Base-by-base conservation (phyloP, 2,888 invertebrate species). In the Chloromyia formosa region DNA sequence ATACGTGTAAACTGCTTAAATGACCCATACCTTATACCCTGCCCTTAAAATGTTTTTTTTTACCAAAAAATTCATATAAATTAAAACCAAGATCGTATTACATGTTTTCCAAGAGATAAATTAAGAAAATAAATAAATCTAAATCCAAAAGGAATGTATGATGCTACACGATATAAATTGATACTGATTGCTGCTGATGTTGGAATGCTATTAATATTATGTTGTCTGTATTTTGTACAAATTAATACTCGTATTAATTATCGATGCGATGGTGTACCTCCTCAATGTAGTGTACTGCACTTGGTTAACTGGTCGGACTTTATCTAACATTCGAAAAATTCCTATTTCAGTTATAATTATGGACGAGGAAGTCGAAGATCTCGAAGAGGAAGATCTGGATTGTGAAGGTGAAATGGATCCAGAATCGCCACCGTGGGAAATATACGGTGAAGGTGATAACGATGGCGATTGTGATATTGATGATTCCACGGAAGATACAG, bases 401-500 rank as follows among this genome's bases (percentile, higher is more conserved):
- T 85, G 85, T 77, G 86, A 85, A 78, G 85, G 84, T 69, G 85
- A 86, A 81, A 83, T 85, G 81, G 81, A 81, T 77, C 84, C 84
- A 35, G 85, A 85, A 79, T 85, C 84, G 53, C 85, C 86, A 49
- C 83, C 86, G 58, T 86, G 86, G 86, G 86, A 86, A 80, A 83
- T 84, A 77, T 85, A 86, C 78, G 85, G 84, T 78, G 86, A 85
- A 76, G 83, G 82, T 77, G 85, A 85, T 75, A 82, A 82, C 77
- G 86, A 87, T 80, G 85, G 83, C 73, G 86, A 86, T 77, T 84
- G 83, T 58, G 86, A 87, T 78, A 84, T 85, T 78, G 87, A 87
- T 79, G 86, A 86, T 79, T 86, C 85, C 78, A 86, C 86, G 78
- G 88, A 88, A 81, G 88, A 88, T 81, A 88, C 88, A 77, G 88